phyloP scores from a whole-genome alignment of 2,113 vertebrate genomes.

The Menura novaehollandiae region DNA sequence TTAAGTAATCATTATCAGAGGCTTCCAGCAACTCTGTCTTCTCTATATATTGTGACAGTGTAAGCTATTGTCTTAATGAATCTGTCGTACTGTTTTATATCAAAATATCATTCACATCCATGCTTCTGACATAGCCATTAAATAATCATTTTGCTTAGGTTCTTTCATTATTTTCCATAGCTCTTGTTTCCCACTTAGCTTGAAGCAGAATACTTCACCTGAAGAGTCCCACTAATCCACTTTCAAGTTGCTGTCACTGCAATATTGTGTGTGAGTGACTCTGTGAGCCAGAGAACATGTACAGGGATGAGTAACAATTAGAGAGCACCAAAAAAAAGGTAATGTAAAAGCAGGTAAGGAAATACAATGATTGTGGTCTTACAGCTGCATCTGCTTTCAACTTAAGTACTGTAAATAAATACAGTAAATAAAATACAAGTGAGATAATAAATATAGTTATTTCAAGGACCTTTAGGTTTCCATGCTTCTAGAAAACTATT shows the following conservation, averaged over 20 bases:
- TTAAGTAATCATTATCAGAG: background rate
- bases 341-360: background rate
- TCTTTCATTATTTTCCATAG: background rate
- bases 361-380: background rate
- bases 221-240: background rate
- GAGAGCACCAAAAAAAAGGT: background rate
- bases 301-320: background rate
- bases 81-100: background rate
- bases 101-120: background rate
- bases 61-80: background rate
- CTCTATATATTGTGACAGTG: background rate
- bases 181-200: background rate
- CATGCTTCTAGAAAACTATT: background rate
- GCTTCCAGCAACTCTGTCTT: background rate
- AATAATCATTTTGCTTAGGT: background rate
- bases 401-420: background rate
- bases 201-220: background rate
- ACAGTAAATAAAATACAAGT: background rate
- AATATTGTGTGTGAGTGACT: background rate
- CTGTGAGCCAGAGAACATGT: accelerated
- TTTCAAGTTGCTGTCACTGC: background rate
- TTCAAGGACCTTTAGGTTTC: background rate
- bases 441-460: background rate
- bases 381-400: background rate
- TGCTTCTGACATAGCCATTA: background rate